Conservation (phyloP, 1,140 invertebrate species). For the Drosophila nebulosa region DNA sequence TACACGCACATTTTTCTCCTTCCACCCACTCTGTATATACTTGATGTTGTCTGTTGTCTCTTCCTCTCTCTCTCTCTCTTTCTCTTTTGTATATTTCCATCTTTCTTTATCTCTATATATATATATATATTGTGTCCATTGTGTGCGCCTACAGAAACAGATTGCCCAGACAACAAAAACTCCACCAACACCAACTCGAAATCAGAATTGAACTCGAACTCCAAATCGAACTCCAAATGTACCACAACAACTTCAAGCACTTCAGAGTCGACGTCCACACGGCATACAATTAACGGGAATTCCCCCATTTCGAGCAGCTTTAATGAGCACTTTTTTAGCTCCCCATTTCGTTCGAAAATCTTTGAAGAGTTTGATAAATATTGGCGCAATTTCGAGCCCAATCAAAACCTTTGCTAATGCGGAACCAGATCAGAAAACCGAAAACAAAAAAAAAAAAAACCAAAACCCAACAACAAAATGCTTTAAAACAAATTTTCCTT, state of each 20-base stretch:
- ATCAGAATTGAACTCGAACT: conserved; percentile 8
- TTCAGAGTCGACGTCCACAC: conserved; percentile 3
- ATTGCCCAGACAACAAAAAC: neutral
- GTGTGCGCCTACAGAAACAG: conserved; percentile 37
- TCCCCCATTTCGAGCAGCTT: neutral
- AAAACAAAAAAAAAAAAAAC: conserved; percentile 41
- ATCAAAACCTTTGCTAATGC: conserved; percentile 1
- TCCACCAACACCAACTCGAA: conserved; percentile 16
- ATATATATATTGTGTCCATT: conserved; percentile 37
- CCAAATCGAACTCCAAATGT: conserved; percentile 15
- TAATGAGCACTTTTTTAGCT: conserved; percentile 66
- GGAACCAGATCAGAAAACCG: conserved; percentile 6
- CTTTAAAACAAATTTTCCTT: conserved; percentile 46
- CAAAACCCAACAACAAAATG: conserved; percentile 13
- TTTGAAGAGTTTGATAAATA: conserved; percentile 76
- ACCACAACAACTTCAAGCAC: conserved; percentile 11
- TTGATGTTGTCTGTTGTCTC: conserved; percentile 27
- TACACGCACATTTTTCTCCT: conserved; percentile 31
- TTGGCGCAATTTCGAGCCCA: conserved; percentile 71
- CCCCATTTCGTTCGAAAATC: conserved; percentile 71
- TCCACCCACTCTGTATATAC: conserved; percentile 27
- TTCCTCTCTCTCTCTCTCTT: conserved; percentile 9
- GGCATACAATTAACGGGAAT: neutral
- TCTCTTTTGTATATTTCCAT: conserved; percentile 6
- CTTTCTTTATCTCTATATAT: conserved; percentile 15